A percentile compares a stretch with the other conserved stretches of the same genome.
Evolutionary conservation across 2,113 vertebrate genomes (phyloP).

Genomic region (Noctilio leporinus): DNA sequence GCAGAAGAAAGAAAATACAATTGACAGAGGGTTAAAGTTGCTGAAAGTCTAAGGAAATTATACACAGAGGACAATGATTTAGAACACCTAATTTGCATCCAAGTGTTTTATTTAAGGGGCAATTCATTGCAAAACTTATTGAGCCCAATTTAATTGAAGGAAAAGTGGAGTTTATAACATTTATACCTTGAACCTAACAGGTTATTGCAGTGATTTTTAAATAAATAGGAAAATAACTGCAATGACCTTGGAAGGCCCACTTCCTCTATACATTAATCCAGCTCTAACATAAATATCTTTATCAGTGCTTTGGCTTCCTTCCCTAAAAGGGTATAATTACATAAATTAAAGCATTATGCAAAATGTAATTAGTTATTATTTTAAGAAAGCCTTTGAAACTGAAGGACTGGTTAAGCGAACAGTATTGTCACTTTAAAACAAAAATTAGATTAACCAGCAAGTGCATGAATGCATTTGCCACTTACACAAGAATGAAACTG

Average conservation of each 20-base stretch:
- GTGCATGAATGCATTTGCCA: neutral
- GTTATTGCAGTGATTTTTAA: neutral
- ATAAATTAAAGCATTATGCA: neutral
- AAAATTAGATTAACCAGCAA: conserved; percentile 24
- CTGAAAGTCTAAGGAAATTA: conserved; percentile 36
- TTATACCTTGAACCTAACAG: conserved; percentile 17
- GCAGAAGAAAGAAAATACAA: conserved; percentile 39
- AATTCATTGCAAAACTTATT: neutral
- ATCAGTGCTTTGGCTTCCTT: neutral
- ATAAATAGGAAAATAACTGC: neutral
- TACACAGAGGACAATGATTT: neutral
- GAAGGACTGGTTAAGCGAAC: conserved; percentile 12
- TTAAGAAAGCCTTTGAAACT: conserved; percentile 40
- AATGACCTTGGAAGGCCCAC: neutral
- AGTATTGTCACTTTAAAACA: conserved; percentile 12
- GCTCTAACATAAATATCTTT: neutral
- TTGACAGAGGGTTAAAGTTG: conserved; percentile 44
- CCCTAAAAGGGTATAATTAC: neutral
- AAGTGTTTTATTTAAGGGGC: neutral
- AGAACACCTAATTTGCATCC: conserved; percentile 18
- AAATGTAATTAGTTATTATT: conserved; percentile 18
- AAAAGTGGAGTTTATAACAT: neutral
- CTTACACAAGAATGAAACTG: neutral
- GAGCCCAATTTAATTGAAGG: neutral
- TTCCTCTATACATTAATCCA: conserved; percentile 26